Evolutionary conservation across 2,888 invertebrate species (phyloP), one percentile per base, ranked within the genome.

Genomic region (Drosophila percnosoma): DNA sequence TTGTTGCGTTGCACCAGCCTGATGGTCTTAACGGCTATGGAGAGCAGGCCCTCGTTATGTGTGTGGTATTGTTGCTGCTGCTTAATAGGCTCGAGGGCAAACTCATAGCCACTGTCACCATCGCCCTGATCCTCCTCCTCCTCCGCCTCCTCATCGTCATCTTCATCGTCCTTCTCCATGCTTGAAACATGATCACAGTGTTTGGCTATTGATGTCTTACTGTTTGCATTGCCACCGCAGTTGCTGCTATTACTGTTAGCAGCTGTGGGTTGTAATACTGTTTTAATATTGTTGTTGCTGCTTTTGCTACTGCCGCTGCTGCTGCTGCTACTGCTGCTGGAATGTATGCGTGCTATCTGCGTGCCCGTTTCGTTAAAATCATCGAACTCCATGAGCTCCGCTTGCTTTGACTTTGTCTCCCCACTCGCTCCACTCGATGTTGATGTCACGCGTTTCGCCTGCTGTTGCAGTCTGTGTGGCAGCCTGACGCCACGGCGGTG

Each of bases 1-100:
- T 94, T 94, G 91, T 95, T 95, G 74, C 94, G 94, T 72, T 95
- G 94, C 93, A 95, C 94, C 29, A 96, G 92, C 15, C 94, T 94
- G 48, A 95, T 94, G 0, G 95, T 95, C 86, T 95, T 95, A 91
- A 95, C 94, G 6, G 95, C 95, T 8, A 95, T 94, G 61, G 95
- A 94, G 34, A 95, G 91, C 49, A 96, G 94, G 11, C 95, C 94
- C 68, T 93, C 93, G 51, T 53, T 75, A 11, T 74, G 80, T 38
- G 68, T 65, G 34, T 58, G 76, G 34, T 78, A 70, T 53, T 78
- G 77, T 15, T 64, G 69, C 8, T 54, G 53, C 29, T 78, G 70
- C 7, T 73, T 78, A 21, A 60, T 68, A 21, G 83, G 73, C 29
- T 68, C 79, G 7, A 68, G 36, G 4, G 71, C 64, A 29, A 75